A percentile compares a stretch with the other conserved stretches of the same genome.
These are phyloP conservation scores for Druon quercuslanigerum DNA, from an alignment of 1,140 invertebrate species.

Conservation along the genomic window DNA sequence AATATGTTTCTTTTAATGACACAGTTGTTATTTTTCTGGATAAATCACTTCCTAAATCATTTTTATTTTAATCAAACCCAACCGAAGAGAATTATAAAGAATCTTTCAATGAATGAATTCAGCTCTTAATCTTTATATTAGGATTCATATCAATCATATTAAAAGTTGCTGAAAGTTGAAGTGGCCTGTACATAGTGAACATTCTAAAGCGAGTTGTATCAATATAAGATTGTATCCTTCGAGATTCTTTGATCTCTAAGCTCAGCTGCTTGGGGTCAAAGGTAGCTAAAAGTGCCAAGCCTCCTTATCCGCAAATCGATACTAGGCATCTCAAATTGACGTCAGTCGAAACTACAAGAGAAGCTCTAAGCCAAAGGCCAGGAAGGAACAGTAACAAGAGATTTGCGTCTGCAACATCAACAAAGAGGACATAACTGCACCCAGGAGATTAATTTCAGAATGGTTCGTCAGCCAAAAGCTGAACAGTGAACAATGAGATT, in stretches of 20 bases:
- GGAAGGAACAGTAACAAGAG: constrained; percentile 6
- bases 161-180: too few species aligned
- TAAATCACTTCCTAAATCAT: too few species aligned
- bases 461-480: background rate
- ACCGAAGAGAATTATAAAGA: too few species aligned
- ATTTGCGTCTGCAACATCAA: constrained; percentile 2
- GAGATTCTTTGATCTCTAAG: background rate
- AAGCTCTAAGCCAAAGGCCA: background rate
- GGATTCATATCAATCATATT: too few species aligned
- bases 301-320: constrained; percentile 17
- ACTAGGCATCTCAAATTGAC: constrained; percentile 22
- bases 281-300: constrained; percentile 6
- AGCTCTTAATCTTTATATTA: too few species aligned
- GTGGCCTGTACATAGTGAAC: too few species aligned
- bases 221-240: constrained; percentile 2
- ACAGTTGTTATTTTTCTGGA: too few species aligned
- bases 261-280: constrained; percentile 3
- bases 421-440: constrained; percentile 17
- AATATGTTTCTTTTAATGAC: too few species aligned
- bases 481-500: background rate
- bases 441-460: constrained; percentile 13
- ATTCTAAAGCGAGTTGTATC: too few species aligned
- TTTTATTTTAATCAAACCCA: too few species aligned
- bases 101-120: too few species aligned
- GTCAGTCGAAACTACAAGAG: constrained; percentile 8